A percentile compares a stretch with the other conserved stretches of the same genome.
Evolutionary conservation across 2,888 invertebrate genomes (phyloP).

Genomic region (Cryptocephalus primarius): DNA sequence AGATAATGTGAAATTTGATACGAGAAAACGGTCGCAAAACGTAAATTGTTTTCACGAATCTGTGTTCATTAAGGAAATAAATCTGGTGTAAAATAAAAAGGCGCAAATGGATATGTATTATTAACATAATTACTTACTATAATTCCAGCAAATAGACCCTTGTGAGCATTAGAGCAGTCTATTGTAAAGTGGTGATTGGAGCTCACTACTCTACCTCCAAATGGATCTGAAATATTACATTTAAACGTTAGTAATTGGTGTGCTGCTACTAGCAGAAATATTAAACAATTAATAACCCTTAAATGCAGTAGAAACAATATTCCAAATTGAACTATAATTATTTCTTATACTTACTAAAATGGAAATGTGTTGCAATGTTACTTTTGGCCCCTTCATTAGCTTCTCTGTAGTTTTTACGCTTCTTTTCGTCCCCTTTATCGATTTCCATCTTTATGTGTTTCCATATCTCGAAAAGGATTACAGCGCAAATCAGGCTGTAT

Average conservation of each 20-base stretch:
- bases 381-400: slow-evolving; percentile 2
- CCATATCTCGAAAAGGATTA: slow-evolving; percentile 96
- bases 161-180: slow-evolving; percentile 88
- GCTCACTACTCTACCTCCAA: slow-evolving; percentile 37
- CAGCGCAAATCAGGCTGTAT: slow-evolving; percentile 93
- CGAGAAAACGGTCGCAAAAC: too few species aligned
- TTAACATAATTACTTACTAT: slow-evolving; percentile 61
- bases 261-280: too few species aligned
- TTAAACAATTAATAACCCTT: too few species aligned
- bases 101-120: slow-evolving; percentile 26
- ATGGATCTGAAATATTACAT: slow-evolving; percentile 13
- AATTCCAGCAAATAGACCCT: slow-evolving; percentile 69
- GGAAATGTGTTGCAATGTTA: slow-evolving; percentile 10
- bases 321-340: too few species aligned
- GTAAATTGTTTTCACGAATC: slow-evolving; percentile 50
- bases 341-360: slow-evolving; percentile 17
- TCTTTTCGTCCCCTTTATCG: slow-evolving; percentile 3
- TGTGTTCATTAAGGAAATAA: too few species aligned
- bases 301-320: too few species aligned
- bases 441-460: slow-evolving; percentile 40
- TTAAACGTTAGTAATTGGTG: too few species aligned
- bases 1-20: too few species aligned
- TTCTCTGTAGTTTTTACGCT: slow-evolving; percentile 4
- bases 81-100: too few species aligned
- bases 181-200: slow-evolving; percentile 80